These are phyloP conservation scores for Hydrocynus forskahlii DNA, from an alignment of 2,797 vertebrate species.

Conservation along the genomic window DNA sequence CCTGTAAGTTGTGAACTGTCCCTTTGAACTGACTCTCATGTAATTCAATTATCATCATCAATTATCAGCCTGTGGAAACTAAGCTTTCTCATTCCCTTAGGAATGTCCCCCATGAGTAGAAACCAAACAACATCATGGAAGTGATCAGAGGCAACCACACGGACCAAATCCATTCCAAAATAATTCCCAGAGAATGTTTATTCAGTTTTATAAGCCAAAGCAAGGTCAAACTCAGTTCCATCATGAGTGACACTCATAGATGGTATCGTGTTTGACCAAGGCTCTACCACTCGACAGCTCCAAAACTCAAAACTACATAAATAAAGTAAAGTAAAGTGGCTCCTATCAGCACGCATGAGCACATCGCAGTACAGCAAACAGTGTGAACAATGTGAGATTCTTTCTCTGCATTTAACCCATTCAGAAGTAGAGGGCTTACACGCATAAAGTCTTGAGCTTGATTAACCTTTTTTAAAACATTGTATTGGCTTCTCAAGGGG, in stretches of 20 bases:
- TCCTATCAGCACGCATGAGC: no score
- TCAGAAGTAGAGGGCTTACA: no score
- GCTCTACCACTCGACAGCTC: background rate
- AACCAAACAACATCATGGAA: background rate
- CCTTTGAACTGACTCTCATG: conserved; percentile 1
- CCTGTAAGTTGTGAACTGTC: background rate
- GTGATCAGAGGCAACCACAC: background rate
- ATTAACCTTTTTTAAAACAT: no score
- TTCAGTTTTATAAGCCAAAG: background rate
- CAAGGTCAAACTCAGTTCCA: background rate
- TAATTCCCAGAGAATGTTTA: background rate
- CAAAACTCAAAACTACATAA: background rate
- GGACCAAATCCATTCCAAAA: background rate
- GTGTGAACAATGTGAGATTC: no score
- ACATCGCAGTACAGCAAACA: no score
- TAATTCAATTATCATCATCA: conserved; percentile 53
- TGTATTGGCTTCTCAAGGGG: no score
- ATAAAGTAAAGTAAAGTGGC: no score
- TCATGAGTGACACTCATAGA: background rate
- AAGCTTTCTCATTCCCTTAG: background rate
- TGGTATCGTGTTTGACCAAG: background rate
- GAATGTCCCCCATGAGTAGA: background rate
- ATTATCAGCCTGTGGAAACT: conserved; percentile 24
- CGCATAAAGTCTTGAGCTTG: no score
- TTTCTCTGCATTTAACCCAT: no score